phyloP scores from a whole-genome alignment of 1,140 invertebrate species.

The Drosophila nebulosa region DNA sequence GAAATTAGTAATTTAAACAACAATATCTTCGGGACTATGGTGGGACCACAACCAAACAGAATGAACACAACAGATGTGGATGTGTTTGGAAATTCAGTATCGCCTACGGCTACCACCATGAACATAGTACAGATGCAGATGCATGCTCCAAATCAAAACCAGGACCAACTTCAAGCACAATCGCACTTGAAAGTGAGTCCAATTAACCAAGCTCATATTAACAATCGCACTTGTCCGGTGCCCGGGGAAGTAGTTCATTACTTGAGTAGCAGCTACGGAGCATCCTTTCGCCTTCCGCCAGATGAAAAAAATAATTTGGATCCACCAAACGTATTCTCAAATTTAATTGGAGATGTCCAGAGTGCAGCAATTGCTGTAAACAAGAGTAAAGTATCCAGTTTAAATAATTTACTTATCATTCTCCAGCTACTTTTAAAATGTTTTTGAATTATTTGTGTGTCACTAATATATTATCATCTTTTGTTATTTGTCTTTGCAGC shows the following conservation, averaged over 20 bases:
- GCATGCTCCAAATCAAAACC: constrained; percentile 13
- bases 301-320: constrained; percentile 27
- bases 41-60: constrained; percentile 46
- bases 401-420: not conserved
- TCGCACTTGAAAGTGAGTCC: not conserved
- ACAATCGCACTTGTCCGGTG: constrained; percentile 8
- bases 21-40: constrained; percentile 37
- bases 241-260: constrained; percentile 18
- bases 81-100: constrained; percentile 18
- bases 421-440: too few relatives aligned
- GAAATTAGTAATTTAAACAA: constrained; percentile 1
- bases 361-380: not conserved
- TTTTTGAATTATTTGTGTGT: not conserved
- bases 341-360: constrained; percentile 14
- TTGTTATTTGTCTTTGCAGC: constrained; percentile 18
- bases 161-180: not conserved
- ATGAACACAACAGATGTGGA: not conserved
- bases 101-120: not conserved
- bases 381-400: constrained; percentile 7
- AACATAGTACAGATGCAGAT: constrained; percentile 12
- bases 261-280: constrained; percentile 46
- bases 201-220: constrained; percentile 25
- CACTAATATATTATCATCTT: not conserved
- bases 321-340: constrained; percentile 8
- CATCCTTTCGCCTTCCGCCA: constrained; percentile 20